Evolutionary conservation across 2,113 vertebrate genomes (phyloP), one percentile per base, ranked within the genome.

Genomic region (Hippolais icterina): DNA sequence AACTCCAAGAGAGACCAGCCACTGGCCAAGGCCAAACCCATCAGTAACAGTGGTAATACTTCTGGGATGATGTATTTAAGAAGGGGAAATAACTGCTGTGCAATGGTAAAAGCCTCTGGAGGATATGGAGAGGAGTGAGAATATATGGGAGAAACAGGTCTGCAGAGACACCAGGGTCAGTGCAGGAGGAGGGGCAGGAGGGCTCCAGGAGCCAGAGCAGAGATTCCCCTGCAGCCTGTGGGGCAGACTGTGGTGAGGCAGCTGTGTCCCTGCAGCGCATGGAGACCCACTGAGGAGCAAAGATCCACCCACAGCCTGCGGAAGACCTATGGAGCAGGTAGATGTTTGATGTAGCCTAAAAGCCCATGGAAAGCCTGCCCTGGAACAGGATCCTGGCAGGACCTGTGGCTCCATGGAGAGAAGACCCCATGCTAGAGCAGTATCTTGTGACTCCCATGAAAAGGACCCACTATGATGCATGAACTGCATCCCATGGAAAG

Each of bases 161-260:
- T 68, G 24, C 33, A 54, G 39, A 39, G 20, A 15, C 39, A 41
- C 9, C 19, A 29, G 24, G 10, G 6, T 41, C 24, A n/a, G 13
- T n/a, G 24, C 20, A 66, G 23, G 41, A 81, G 14, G 9, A 69
- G 35, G 4, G 9, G 21, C 6, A 42, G 22, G 47, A 69, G 27
- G 12, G 31, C 6, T 50, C 9, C 27, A 17, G 49, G 42, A 20
- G 5, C 33, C 15, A 23, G 37, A 66, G 60, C 19, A 21, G 52
- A 59, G 33, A 19, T 37, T 59, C 37, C 33, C 8, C 18, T 52
- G 33, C 31, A 42, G 47, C 29, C 18, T 0, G 0, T 22, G 20
- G n/a, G 2, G 20, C 23, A 75, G 20, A 3, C 20, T 4, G 4
- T 5, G 20, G 21, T 10, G 29, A 61, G 10, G 29, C 20, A 47